Base-by-base conservation (phyloP, 2,888 invertebrate species). In the Enchytraeus crypticus region DNA sequence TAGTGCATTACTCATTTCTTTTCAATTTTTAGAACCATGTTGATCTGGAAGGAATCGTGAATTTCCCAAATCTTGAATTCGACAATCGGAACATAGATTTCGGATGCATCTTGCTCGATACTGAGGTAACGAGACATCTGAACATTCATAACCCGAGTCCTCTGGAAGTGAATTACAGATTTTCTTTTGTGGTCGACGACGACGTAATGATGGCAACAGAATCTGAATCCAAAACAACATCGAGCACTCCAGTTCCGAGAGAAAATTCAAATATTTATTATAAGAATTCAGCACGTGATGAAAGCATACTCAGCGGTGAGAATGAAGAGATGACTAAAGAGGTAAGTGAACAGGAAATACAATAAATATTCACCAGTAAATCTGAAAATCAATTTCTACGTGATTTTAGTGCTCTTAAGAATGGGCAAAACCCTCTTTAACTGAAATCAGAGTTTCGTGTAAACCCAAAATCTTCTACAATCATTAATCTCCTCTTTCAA, bases 1-100 rank as follows among this genome's bases (percentile, higher is more conserved):
- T n/a, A n/a, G n/a, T n/a, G n/a, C n/a, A n/a, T n/a, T n/a, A n/a
- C n/a, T n/a, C n/a, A n/a, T n/a, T n/a, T n/a, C n/a, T n/a, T n/a
- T n/a, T n/a, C n/a, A n/a, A n/a, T 51, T 2, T 51, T 30, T 63
- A 88, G 87, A 86, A 87, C 71, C 81, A 80, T 62, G 81, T 88
- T 53, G 82, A 82, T 66, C 73, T 88, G 49, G 78, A 77, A 51
- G 87, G 85, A 34, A 84, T 82, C 74, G 83, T 88, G 1, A 85
- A 86, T 77, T 87, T 84, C 73, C 88, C 88, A 0, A 86, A 87
- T 71, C 74, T 88, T 54, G 79, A 80, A 46, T 78, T 87, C 58
- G 73, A 81, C 63, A 82, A 85, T 47, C 80, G 80, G 18, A 75
- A 77, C 63, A 75, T 87, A 3, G 83, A 85, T 73, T 86, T 88